Evolutionary conservation across 2,113 vertebrate species (phyloP), one percentile per base, ranked within the genome.

Genomic region (Apeltes quadracus): DNA sequence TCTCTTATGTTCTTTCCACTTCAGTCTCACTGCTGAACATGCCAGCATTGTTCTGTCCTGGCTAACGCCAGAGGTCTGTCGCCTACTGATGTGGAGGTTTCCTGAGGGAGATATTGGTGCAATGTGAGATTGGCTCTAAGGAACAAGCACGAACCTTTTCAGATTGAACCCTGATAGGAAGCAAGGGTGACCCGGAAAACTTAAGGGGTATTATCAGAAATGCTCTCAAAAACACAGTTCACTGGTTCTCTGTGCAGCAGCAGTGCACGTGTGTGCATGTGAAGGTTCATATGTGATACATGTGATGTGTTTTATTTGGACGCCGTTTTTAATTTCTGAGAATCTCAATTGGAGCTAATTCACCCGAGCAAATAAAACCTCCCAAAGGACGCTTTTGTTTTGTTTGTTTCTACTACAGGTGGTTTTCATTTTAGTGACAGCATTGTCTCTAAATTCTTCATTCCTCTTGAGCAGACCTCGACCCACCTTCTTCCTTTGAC

Each of bases 341-440:
- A 73, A 63, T 54, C 12, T 81, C 58, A 71, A 71, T 73, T 75
- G 65, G 66, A 82, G 50, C n/a, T 58, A 56, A 82, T 71, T 81
- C 69, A 27, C 22, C 1, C 36, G 22, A 81, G 58, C 54, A 62
- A 78, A 82, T 76, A 66, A 23, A 70, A 73, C 41, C 66, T 62
- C 75, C 58, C 48, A n/a, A 1, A 53, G 64, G 75, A 73, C 53
- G 32, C 25, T n/a, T n/a, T n/a, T 62, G 29, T 69, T 79, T 29
- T 3, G 5, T 29, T 29, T n/a, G n/a, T 77, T 71, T 51, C 61
- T 55, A 56, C 61, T 46, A 14, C 88, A 90, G 84, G 76, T 90
- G 88, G 79, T 87, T 91, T 85, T 81, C 50, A 86, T 91, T 89
- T 86, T 36, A 61, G 76, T 57, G 66, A 83, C 68, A 78, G 63